phyloP scores from a whole-genome alignment of 2,113 vertebrate species.

The Silurus glanis region DNA sequence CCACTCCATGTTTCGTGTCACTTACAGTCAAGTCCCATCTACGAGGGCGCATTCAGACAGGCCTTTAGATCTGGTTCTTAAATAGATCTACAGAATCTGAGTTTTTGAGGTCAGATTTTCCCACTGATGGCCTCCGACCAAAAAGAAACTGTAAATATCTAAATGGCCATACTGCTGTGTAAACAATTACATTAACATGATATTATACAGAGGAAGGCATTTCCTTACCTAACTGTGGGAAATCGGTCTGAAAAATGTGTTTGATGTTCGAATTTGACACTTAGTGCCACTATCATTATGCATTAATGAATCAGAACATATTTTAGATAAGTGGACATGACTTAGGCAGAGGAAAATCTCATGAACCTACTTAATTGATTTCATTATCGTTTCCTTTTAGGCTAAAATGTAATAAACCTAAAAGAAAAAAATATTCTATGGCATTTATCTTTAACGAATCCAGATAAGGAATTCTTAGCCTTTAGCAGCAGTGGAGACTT shows the following conservation, averaged over 20 bases:
- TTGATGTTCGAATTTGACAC: constrained; percentile 9
- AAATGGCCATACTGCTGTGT: not conserved
- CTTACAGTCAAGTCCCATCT: constrained; percentile 19
- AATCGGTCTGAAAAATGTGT: not conserved
- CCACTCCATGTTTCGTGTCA: constrained; percentile 15
- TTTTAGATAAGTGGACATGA: constrained; percentile 22
- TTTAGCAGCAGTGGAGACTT: not conserved
- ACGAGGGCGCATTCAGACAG: constrained; percentile 11
- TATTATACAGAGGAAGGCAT: not conserved
- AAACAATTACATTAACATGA: not conserved
- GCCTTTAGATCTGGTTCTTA: constrained; percentile 1
- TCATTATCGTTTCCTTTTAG: constrained; percentile 18
- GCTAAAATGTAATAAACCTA: constrained; percentile 19
- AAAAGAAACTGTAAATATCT: not conserved
- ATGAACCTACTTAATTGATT: constrained; percentile 11
- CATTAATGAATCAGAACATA: not conserved
- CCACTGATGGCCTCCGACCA: not conserved
- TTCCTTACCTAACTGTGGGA: not conserved
- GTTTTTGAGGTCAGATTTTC: not conserved
- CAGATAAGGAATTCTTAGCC: not conserved
- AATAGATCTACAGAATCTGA: not conserved
- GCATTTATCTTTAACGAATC: not conserved
- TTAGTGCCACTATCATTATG: not conserved
- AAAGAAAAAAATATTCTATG: not conserved
- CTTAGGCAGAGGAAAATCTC: not conserved